phyloP scores from a whole-genome alignment of 2,113 vertebrate genomes.

The Rissa tridactyla region DNA sequence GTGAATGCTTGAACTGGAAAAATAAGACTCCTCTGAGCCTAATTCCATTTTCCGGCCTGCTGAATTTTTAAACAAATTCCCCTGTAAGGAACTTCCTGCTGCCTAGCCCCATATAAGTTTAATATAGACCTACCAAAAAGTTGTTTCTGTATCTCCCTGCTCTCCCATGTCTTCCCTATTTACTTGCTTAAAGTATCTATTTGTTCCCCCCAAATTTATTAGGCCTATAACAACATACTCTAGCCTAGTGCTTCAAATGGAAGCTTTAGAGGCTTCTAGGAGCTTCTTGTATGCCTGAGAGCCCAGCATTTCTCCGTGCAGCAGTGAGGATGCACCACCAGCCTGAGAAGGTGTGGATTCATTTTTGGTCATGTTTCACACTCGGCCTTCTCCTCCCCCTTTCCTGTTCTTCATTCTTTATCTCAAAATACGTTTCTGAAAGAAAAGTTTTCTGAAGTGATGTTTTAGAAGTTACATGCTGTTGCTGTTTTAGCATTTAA shows the following conservation, averaged over 20 bases:
- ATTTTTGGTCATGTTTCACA: not conserved
- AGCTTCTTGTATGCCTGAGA: fast-evolving
- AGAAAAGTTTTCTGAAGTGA: not conserved
- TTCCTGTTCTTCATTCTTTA: not conserved
- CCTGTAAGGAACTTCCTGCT: not conserved
- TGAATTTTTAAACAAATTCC: slow-evolving; percentile 14
- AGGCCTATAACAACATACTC: not conserved
- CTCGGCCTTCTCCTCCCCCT: not conserved
- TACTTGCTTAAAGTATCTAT: not conserved
- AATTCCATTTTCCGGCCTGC: slow-evolving; percentile 36
- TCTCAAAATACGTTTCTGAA: not conserved
- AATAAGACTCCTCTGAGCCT: slow-evolving; percentile 9
- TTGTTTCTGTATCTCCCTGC: not conserved
- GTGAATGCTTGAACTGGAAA: slow-evolving; percentile 24
- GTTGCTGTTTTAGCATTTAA: not conserved
- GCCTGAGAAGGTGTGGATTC: not conserved
- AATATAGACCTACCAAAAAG: not conserved
- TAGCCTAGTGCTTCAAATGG: too few relatives aligned
- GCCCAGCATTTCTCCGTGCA: not conserved
- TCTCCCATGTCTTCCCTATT: not conserved
- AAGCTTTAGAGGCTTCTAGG: not conserved
- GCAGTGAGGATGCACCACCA: not conserved
- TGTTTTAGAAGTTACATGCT: not conserved
- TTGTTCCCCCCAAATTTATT: not conserved
- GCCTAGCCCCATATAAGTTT: not conserved